phyloP scores from a whole-genome alignment of 2,113 vertebrate species.

The Trachemys scripta region DNA sequence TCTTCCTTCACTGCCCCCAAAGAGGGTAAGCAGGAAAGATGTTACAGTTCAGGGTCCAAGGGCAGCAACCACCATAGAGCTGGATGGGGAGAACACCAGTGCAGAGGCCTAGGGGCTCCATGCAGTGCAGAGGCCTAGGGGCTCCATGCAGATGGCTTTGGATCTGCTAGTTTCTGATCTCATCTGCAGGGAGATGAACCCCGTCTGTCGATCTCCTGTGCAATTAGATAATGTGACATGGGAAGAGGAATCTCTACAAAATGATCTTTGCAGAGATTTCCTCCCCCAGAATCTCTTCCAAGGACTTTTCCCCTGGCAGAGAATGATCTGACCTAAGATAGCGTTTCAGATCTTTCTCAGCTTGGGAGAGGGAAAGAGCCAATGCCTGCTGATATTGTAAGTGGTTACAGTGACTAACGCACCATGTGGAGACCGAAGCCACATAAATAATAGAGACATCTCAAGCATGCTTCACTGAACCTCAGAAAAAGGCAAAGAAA shows the following conservation, averaged over 20 bases:
- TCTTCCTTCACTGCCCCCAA: not conserved
- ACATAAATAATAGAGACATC: not conserved
- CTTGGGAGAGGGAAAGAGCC: not conserved
- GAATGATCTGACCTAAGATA: not conserved
- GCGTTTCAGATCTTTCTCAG: not conserved
- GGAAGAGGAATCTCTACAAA: not conserved
- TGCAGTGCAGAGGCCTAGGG: not conserved
- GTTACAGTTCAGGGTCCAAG: not conserved
- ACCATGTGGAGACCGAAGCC: not conserved
- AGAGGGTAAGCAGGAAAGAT: not conserved
- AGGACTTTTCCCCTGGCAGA: not conserved
- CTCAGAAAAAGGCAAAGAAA: not conserved
- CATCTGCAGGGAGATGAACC: accelerated
- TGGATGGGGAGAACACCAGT: not conserved
- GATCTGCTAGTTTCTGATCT: not conserved
- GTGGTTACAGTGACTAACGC: constrained; percentile 18
- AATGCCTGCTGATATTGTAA: constrained; percentile 16
- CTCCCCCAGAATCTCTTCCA: not conserved
- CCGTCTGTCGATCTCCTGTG: not conserved
- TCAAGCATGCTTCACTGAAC: not conserved
- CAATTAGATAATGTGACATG: not conserved
- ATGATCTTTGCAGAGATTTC: not conserved
- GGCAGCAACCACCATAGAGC: not conserved
- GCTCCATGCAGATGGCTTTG: not conserved
- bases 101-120: no score